Base-by-base conservation (phyloP, 2,113 vertebrate species). In the Hippocampus abdominalis region DNA sequence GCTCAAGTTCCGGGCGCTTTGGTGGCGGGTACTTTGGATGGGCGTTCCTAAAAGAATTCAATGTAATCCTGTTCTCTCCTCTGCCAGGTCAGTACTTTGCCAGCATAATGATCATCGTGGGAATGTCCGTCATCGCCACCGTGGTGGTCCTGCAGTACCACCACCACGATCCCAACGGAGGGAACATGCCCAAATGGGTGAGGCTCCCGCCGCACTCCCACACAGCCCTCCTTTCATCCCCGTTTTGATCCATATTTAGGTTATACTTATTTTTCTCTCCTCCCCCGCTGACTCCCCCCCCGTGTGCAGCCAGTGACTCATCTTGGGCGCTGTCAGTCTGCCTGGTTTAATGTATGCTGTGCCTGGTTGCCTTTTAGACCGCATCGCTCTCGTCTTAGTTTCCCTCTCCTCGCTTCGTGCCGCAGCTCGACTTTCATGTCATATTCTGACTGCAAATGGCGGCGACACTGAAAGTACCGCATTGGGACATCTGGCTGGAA, bases 81-180 rank as follows among this genome's bases (percentile, higher is more conserved):
- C 42, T 77, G 54, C 54, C 78, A 94, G 93, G 92, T 68, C 93
- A 94, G 77, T 94, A 94, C 83, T 94, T 94, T 75, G 93, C 92
- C 78, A 93, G 91, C 66, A 94, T 92, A 54, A 93, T 94, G 93
- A 91, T 93, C 76, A 94, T 94, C 53, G 93, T 94, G 20, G 93
- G 92, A 53, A 90, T 93, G 88, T 94, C 93, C 0, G 93, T 94
- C 67, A 91, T 93, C 6, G 92, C 92, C 51, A 94, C 93, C 0
- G 91, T 93, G 68, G 84, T 94, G 44, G 93, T 94, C 49, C 87
- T 94, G 63, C 93, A 92, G 81, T 94, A 93, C 77, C 93, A 94
- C 69, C 93, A 94, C 73, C 93, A 93, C 2, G 93, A 94, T 74
- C 93, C 93, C 1, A 92, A 91, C 0, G 92, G 93, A 74, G 92